These are phyloP conservation scores for Nomada fabriciana DNA, from an alignment of 2,888 invertebrate species.

Conservation along the genomic window DNA sequence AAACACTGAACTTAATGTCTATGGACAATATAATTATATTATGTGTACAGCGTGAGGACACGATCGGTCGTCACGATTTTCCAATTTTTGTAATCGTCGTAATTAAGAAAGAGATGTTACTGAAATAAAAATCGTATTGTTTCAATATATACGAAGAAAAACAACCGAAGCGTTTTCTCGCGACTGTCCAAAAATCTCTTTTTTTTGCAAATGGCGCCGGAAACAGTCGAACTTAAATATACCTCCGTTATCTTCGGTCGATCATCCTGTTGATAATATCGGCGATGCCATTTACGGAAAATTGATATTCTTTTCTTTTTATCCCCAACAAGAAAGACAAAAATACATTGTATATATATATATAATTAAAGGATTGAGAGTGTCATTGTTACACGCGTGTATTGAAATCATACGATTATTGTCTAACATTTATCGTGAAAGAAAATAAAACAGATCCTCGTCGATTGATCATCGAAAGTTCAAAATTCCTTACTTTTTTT, in stretches of 20 bases:
- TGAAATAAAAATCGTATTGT: slow-evolving; percentile 60
- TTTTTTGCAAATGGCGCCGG: neutral
- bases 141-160: slow-evolving; percentile 37
- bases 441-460: neutral
- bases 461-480: neutral
- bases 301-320: neutral
- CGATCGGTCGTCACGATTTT: slow-evolving; percentile 51
- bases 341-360: neutral
- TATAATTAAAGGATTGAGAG: neutral
- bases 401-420: slow-evolving; percentile 59
- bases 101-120: slow-evolving; percentile 46
- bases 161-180: neutral
- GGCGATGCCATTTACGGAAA: neutral
- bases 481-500: slow-evolving; percentile 1
- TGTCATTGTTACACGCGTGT: neutral
- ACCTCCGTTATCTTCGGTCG: neutral
- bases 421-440: slow-evolving; percentile 24
- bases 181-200: neutral
- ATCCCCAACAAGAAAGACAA: neutral
- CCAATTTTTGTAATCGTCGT: slow-evolving; percentile 58
- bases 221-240: neutral
- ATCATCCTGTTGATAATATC: neutral
- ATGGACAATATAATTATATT: slow-evolving; percentile 42
- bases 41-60: slow-evolving; percentile 52
- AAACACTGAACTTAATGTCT: slow-evolving; percentile 37